Evolutionary conservation across 2,888 invertebrate genomes (phyloP).

Genomic region (Phania funesta): DNA sequence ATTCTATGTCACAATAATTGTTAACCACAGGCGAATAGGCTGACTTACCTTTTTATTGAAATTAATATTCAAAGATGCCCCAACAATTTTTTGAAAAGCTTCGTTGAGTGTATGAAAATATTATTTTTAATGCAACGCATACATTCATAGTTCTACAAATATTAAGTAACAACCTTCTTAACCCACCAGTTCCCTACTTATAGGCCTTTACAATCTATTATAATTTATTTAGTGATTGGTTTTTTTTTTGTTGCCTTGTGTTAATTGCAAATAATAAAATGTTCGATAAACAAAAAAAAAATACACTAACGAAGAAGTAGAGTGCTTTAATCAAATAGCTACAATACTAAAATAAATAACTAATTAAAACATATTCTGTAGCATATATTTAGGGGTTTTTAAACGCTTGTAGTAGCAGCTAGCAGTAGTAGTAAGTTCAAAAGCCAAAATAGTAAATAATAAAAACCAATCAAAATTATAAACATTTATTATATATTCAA

Average conservation of each 20-base stretch:
- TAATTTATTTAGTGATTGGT: too few species aligned
- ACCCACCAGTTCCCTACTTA: too few species aligned
- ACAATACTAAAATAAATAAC: conserved; percentile 1
- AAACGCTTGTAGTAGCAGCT: conserved; percentile 11
- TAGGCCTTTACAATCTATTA: too few species aligned
- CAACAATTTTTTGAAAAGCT: too few species aligned
- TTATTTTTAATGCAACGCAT: too few species aligned
- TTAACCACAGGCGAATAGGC: too few species aligned
- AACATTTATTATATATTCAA: not conserved
- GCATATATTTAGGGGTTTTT: conserved; percentile 35
- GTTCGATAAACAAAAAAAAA: not conserved
- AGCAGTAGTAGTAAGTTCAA: not conserved
- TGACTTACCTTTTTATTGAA: too few species aligned
- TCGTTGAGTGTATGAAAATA: too few species aligned
- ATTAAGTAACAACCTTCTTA: too few species aligned
- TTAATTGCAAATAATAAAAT: conserved; percentile 20
- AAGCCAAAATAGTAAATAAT: not conserved
- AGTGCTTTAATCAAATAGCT: conserved; percentile 48
- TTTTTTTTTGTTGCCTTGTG: conserved; percentile 20
- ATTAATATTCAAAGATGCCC: too few species aligned
- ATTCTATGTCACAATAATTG: too few species aligned
- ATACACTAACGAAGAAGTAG: not conserved
- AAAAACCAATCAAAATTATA: conserved; percentile 56
- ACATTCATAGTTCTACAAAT: too few species aligned
- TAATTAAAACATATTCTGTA: not conserved